Evolutionary conservation across 2,888 invertebrate species (phyloP).

Genomic region (Athalia rosae): DNA sequence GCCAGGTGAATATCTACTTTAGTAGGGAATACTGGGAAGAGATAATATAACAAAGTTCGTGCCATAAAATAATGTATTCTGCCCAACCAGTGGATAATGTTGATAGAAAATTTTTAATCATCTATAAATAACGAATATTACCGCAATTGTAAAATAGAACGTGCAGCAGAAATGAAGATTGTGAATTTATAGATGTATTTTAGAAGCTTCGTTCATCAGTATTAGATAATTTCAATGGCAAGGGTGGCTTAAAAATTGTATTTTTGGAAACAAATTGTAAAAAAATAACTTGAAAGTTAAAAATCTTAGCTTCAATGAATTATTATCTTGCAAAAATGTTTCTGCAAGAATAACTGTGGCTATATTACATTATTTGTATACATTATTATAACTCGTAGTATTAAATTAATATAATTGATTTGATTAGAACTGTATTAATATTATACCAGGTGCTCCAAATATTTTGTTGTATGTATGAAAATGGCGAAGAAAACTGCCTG

Average conservation of each 20-base stretch:
- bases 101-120: slow-evolving; percentile 15
- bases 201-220: slow-evolving; percentile 36
- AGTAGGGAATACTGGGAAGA: slow-evolving; percentile 4
- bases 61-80: slow-evolving; percentile 33
- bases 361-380: not conserved
- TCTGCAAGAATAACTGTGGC: not conserved
- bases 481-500: not conserved
- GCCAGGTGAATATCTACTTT: not conserved
- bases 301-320: slow-evolving; percentile 2
- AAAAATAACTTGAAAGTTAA: slow-evolving; percentile 11
- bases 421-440: slow-evolving; percentile 17
- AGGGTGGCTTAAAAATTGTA: slow-evolving; percentile 43
- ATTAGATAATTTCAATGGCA: slow-evolving; percentile 40
- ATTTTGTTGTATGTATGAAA: slow-evolving; percentile 15
- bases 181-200: not conserved
- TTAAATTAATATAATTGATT: slow-evolving; percentile 1
- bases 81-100: slow-evolving; percentile 8
- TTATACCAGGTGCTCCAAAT: slow-evolving; percentile 41
- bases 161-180: slow-evolving; percentile 10
- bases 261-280: slow-evolving; percentile 46
- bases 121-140: slow-evolving; percentile 1
- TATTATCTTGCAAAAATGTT: not conserved
- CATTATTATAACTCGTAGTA: slow-evolving; percentile 13
- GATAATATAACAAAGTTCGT: slow-evolving; percentile 19
- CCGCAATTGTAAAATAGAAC: not conserved